Base-by-base conservation (phyloP, 2,113 vertebrate genomes). In the Alligator sinensis region DNA sequence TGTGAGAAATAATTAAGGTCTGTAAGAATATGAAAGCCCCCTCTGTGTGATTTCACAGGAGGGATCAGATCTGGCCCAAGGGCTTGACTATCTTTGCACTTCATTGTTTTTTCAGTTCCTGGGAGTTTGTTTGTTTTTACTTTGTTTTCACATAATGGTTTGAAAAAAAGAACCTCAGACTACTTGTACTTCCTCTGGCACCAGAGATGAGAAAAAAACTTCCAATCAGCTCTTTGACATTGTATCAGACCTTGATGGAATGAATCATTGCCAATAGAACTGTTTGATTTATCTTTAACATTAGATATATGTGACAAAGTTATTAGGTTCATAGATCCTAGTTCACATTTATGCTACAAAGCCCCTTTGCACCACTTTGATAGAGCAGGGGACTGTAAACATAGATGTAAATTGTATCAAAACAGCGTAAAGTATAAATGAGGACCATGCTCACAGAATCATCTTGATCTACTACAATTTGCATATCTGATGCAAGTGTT, bases 141-240 rank as follows among this genome's bases (percentile, higher is more conserved):
- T 95, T 86, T 89, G 86, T 1, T 84, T 92, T 90, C 87, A 58
- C 38, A 91, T 24, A 76, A 76, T 13, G 92, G 63, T 77, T 93
- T 75, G 72, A 58, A 30, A 55, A 79, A 87, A 94, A 70, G 34
- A 70, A 22, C n/a, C 75, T 59, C 34, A 58, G 16, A 16, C 22
- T 90, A 95, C 95, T 80, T 93, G 82, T 68, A 82, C 77, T 94
- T 93, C 74, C 86, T 94, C 88, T 89, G 68, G 88, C 58, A 89
- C 34, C 38, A 93, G 55, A 34, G 89, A 28, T 59, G 27, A 34
- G 64, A 79, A 61, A 84, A 62, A 84, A 24, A 87, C 70, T 88
- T 89, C 59, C 25, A 22, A 68, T 1, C 19, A 58, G 68, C 24
- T 87, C 75, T 22, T 58, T 96, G 61, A 81, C 91, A 89, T 85